A percentile compares a stretch with the other conserved stretches of the same genome.
phyloP scores from a whole-genome alignment of 1,140 invertebrate species.

The Battus philenor region DNA sequence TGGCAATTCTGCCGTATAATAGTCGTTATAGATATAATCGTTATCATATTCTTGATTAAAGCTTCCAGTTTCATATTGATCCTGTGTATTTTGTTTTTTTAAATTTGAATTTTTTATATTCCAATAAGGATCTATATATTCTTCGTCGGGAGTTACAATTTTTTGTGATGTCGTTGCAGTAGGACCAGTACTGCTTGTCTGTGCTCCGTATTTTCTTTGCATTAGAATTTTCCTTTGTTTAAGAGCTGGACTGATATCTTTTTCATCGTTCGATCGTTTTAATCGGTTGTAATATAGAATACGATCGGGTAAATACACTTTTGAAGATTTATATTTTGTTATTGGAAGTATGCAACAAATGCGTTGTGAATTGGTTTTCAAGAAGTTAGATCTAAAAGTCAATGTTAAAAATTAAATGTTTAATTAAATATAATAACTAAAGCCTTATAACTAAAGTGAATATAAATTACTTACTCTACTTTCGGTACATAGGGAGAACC shows the following conservation, averaged over 20 bases:
- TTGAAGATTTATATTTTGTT: slow-evolving; percentile 18
- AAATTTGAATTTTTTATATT: slow-evolving; percentile 53
- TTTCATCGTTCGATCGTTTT: slow-evolving; percentile 37
- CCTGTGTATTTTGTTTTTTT: slow-evolving; percentile 22
- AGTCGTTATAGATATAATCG: slow-evolving; percentile 32
- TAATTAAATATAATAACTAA: no score
- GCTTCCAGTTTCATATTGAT: slow-evolving; percentile 21
- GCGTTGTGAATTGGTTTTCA: slow-evolving; percentile 20
- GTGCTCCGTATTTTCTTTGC: slow-evolving; percentile 24
- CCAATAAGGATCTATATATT: slow-evolving; percentile 57
- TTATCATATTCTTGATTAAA: slow-evolving; percentile 30
- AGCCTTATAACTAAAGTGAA: slow-evolving; percentile 1
- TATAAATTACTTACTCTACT: slow-evolving; percentile 16
- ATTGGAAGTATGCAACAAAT: slow-evolving; percentile 53
- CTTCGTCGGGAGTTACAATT: slow-evolving; percentile 41
- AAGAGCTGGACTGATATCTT: slow-evolving; percentile 25
- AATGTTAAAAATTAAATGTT: no score
- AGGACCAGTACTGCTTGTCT: slow-evolving; percentile 22
- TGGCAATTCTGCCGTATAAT: slow-evolving; percentile 51
- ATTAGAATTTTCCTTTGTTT: slow-evolving; percentile 35
- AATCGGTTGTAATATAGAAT: slow-evolving; percentile 21
- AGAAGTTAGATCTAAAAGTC: slow-evolving; percentile 22
- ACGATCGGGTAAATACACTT: slow-evolving; percentile 31
- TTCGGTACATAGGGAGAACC: slow-evolving; percentile 23
- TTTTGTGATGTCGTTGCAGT: slow-evolving; percentile 25